A percentile compares a stretch with the other conserved stretches of the same genome.
phyloP scores from a whole-genome alignment of 2,888 invertebrate species.

The Eumerus sabulonum region DNA sequence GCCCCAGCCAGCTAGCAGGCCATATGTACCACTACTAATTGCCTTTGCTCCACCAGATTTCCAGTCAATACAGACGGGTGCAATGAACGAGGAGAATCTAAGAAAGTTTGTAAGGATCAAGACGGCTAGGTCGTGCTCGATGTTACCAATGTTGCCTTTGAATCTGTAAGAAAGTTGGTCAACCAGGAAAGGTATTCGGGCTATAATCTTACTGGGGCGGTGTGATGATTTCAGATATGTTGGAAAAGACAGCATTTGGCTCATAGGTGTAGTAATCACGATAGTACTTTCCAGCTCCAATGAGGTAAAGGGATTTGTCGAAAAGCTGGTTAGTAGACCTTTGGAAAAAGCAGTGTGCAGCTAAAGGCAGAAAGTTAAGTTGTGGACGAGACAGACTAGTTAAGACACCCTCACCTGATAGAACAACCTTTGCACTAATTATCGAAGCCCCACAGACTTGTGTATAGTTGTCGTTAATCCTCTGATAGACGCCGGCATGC shows the following conservation, averaged over 20 bases:
- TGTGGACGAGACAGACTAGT: too few relatives aligned
- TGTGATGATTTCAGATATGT: conserved; percentile 60
- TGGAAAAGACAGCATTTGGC: conserved; percentile 42
- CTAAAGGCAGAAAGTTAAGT: conserved; percentile 5
- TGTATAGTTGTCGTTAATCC: conserved; percentile 13
- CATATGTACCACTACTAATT: conserved; percentile 30
- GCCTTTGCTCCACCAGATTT: conserved; percentile 46
- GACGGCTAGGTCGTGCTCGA: conserved; percentile 75
- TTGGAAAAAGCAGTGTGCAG: conserved; percentile 69
- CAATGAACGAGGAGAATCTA: conserved; percentile 73
- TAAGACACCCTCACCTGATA: conserved; percentile 68
- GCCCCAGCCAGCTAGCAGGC: conserved; percentile 71
- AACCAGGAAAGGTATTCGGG: neutral
- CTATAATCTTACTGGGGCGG: conserved; percentile 41
- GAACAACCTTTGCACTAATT: conserved; percentile 71
- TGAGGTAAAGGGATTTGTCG: conserved; percentile 28
- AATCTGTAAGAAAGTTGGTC: conserved; percentile 43
- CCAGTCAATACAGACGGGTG: conserved; percentile 76
- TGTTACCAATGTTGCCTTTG: conserved; percentile 69
- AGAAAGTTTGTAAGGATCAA: conserved; percentile 73
- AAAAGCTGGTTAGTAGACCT: neutral
- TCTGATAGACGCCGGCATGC: conserved; percentile 72
- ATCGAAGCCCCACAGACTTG: conserved; percentile 72
- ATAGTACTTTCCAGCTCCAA: conserved; percentile 63
- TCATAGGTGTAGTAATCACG: conserved; percentile 49